These are phyloP conservation scores for Poecilia velifera DNA, from an alignment of 2,797 vertebrate species.

Conservation along the genomic window DNA sequence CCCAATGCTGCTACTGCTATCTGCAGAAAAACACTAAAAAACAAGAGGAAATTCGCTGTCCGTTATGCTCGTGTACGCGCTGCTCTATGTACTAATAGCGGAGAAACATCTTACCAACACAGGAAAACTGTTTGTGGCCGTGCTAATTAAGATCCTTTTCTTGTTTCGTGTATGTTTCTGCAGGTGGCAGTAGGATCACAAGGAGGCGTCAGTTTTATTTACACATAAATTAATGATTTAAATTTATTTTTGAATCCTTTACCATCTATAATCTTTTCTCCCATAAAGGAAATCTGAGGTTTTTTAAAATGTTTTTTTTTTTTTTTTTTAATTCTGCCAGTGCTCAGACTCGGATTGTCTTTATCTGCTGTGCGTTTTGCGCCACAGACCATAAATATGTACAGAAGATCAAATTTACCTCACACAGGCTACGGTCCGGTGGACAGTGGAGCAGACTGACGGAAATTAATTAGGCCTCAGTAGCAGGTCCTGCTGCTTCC, in stretches of 20 bases:
- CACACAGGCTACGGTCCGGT: neutral
- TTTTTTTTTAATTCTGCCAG: neutral
- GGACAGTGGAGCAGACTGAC: neutral
- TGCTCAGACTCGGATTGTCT: neutral
- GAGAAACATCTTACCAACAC: too few relatives aligned
- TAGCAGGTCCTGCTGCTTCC: neutral
- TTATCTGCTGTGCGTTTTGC: neutral
- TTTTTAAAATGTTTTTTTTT: too few relatives aligned
- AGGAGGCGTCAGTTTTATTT: too few relatives aligned
- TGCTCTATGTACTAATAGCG: too few relatives aligned
- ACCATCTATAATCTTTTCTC: neutral
- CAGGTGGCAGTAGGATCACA: too few relatives aligned
- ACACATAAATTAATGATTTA: neutral
- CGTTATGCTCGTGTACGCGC: too few relatives aligned
- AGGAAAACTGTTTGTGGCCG: too few relatives aligned
- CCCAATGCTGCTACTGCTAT: too few relatives aligned
- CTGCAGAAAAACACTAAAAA: too few relatives aligned
- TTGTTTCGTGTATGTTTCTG: too few relatives aligned
- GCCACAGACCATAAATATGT: neutral
- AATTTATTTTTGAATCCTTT: neutral
- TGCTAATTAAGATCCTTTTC: too few relatives aligned
- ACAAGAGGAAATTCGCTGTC: too few relatives aligned
- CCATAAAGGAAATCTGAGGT: neutral
- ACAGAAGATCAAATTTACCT: neutral
- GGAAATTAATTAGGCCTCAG: neutral